Percentiles rank a stretch among this genome's conserved stretches.
These are phyloP conservation scores for Apeltes quadracus DNA, from an alignment of 2,113 vertebrate genomes.

Conservation along the genomic window DNA sequence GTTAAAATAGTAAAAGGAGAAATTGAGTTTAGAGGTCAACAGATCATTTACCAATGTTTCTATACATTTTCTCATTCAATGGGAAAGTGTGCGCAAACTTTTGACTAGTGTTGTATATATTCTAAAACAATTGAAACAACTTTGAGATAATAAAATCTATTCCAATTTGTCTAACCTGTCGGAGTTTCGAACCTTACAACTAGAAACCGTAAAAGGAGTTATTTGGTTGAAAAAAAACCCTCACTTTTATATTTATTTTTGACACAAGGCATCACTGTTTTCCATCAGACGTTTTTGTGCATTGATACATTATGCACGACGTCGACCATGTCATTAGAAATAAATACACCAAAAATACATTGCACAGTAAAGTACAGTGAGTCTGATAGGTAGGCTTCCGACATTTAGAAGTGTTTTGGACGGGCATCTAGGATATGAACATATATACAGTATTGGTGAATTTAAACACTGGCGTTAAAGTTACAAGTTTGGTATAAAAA, in stretches of 20 bases:
- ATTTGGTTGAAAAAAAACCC: not conserved
- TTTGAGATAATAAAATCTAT: not conserved
- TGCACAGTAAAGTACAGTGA: not conserved
- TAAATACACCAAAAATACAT: conserved; percentile 36
- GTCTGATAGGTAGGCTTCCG: not conserved
- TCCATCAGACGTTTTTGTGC: too few relatives aligned
- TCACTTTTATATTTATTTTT: conserved; percentile 28
- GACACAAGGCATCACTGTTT: not conserved
- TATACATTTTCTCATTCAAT: not conserved
- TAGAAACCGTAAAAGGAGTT: not conserved
- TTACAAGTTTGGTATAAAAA: not conserved
- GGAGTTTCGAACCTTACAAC: not conserved
- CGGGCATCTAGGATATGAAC: not conserved
- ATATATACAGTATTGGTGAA: not conserved
- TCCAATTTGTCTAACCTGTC: not conserved
- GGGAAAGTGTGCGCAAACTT: too few relatives aligned
- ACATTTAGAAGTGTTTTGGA: not conserved
- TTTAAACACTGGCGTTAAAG: not conserved
- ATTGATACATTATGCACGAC: not conserved
- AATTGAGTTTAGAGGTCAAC: not conserved
- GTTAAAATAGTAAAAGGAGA: not conserved
- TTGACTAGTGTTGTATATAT: too few relatives aligned
- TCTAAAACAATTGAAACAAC: not conserved
- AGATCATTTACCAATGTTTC: not conserved
- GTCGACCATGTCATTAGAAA: conserved; percentile 34